Base-by-base conservation (phyloP, 1,140 invertebrate species). In the Charaxes varanes region DNA sequence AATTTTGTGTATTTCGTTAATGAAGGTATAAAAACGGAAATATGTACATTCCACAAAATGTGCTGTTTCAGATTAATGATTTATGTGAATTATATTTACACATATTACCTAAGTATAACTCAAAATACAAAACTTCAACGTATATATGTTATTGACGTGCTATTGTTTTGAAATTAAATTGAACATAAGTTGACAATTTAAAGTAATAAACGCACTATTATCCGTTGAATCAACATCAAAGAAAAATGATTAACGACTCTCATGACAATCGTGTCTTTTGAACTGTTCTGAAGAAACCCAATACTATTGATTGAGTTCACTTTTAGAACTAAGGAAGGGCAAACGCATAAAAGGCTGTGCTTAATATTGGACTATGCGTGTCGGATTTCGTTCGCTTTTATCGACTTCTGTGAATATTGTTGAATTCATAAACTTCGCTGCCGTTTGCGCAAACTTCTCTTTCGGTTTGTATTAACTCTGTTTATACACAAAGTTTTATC, bases 301-400 rank as follows among this genome's bases (percentile, higher is more conserved):
- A 67, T 65, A 65, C 57, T 60, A 64, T 65, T 63, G 64, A 65
- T 63, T 59, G 54, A 52, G 59, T 50, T 48, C 49, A 41, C 41
- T 36, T 48, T 51, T 40, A 49, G 41, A 40, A 27, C 13, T 18
- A 16, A 36, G 41, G 27, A 49, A 56, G 35, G 43, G 35, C 42
- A 42, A 37, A 37, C 15, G 21, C 17, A 44, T 38, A 45, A 50
- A 46, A 36, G 41, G 34, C 43, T 18, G 22, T 22, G 16, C 43
- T 44, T 35, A 47, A 46, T 46, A 40, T 46, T 40, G 31, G 37
- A 33, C 37, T 24, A 30, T 31, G 27, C 12, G 43, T 24, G 35
- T 41, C 32, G 24, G 34, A 41, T 41, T 41, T 41, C 30, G 37
- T 32, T 23, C 35, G 23, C 18, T 41, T 33, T 24, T 41, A 34